Conservation (phyloP, 2,113 vertebrate species). For the Dipodomys spectabilis region DNA sequence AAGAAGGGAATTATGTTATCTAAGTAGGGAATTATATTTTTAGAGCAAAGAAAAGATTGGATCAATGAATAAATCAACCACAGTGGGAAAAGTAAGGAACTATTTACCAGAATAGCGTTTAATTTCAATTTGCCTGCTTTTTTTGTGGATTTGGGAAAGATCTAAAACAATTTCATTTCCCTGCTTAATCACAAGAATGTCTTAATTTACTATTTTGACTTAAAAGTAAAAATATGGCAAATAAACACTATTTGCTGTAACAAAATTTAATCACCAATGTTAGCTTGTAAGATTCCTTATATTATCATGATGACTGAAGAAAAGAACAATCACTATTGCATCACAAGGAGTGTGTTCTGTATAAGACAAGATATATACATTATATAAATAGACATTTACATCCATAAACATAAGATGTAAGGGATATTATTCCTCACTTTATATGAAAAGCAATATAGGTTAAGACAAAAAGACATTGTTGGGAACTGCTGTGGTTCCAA, state of each 20-base stretch:
- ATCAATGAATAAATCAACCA: not conserved
- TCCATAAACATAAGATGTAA: not conserved
- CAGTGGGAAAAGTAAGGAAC: not conserved
- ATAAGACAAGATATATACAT: not conserved
- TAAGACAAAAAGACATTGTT: not conserved
- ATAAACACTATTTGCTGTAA: no score
- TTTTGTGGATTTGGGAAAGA: not conserved
- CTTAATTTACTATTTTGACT: no score
- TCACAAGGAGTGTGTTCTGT: not conserved
- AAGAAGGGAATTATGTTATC: no score
- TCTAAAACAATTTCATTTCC: not conserved
- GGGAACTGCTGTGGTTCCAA: not conserved
- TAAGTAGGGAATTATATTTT: not conserved
- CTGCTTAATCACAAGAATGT: no score
- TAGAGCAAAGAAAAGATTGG: not conserved
- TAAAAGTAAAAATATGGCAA: no score
- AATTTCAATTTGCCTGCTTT: conserved; percentile 14
- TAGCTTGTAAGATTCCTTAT: no score
- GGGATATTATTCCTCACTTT: not conserved
- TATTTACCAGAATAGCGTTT: not conserved
- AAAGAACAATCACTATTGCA: not conserved
- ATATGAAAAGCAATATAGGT: not conserved
- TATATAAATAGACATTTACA: not conserved
- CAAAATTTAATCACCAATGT: no score
- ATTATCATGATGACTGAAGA: not conserved